Percentiles rank a stretch among this genome's conserved stretches.
Conservation (phyloP, 2,113 vertebrate species). For the Strix uralensis region DNA sequence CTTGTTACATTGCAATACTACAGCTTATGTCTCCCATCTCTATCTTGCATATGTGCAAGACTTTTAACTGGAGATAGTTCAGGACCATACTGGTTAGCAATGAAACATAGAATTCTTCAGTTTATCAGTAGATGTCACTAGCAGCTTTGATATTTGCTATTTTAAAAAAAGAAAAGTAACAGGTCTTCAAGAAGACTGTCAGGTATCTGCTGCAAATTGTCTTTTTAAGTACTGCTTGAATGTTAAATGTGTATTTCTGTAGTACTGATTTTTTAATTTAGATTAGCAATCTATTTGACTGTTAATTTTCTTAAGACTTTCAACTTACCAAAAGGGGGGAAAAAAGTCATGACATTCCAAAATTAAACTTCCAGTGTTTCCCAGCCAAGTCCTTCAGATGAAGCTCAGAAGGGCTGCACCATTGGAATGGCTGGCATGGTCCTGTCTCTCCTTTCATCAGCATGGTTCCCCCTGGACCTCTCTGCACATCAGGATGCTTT, state of each 20-base stretch:
- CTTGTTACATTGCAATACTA: background rate
- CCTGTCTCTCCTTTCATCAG: constrained; percentile 90
- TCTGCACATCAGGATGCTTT: constrained; percentile 94
- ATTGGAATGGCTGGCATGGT: constrained; percentile 89
- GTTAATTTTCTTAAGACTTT: background rate
- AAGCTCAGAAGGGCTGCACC: constrained; percentile 80
- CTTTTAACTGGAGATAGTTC: background rate
- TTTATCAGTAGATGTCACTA: constrained; percentile 48
- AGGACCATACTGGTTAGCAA: background rate
- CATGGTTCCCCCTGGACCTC: constrained; percentile 96
- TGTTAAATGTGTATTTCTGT: background rate
- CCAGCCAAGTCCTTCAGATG: constrained; percentile 76
- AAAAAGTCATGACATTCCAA: background rate
- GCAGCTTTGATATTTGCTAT: background rate
- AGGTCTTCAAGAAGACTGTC: background rate
- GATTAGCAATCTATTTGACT: background rate
- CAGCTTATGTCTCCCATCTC: background rate
- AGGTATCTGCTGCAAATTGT: background rate
- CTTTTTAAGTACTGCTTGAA: background rate
- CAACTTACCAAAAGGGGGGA: background rate
- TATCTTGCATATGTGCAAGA: background rate
- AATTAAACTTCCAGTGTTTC: constrained; percentile 77
- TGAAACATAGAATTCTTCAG: background rate
- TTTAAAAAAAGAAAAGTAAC: background rate
- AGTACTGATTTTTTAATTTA: background rate